phyloP scores from a whole-genome alignment of 2,888 invertebrate genomes.

The Scaptomyza caliginosa region DNA sequence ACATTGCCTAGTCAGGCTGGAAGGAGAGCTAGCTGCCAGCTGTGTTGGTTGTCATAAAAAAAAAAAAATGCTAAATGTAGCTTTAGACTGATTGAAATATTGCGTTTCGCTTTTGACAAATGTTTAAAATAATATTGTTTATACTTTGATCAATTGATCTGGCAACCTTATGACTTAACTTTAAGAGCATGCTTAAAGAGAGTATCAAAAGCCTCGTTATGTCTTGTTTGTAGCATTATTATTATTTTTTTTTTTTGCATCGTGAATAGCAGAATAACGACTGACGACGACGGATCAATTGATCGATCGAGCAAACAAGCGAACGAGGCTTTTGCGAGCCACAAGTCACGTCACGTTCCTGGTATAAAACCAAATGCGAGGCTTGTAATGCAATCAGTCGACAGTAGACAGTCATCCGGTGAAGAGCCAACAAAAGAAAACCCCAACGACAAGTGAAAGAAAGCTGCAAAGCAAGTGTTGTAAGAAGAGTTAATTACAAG shows the following conservation, averaged over 20 bases:
- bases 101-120: too few species aligned
- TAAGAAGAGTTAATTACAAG: neutral
- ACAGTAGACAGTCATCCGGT: slow-evolving; percentile 48
- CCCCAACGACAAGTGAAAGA: slow-evolving; percentile 27
- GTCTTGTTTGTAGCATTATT: neutral
- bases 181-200: slow-evolving; percentile 8
- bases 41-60: neutral
- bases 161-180: slow-evolving; percentile 30
- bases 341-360: slow-evolving; percentile 62
- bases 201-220: slow-evolving; percentile 14
- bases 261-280: neutral
- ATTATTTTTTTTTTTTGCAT: slow-evolving; percentile 6
- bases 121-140: neutral
- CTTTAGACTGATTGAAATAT: neutral
- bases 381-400: slow-evolving; percentile 67
- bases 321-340: slow-evolving; percentile 33
- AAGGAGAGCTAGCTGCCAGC: neutral
- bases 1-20: neutral
- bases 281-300: slow-evolving; percentile 2
- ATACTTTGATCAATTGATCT: slow-evolving; percentile 6
- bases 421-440: slow-evolving; percentile 38
- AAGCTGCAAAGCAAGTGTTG: slow-evolving; percentile 16
- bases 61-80: neutral
- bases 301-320: neutral
- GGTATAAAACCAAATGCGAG: slow-evolving; percentile 74